Percentiles rank a stretch among this genome's conserved stretches.
These are phyloP conservation scores for Xenopus borealis DNA, from an alignment of 2,113 vertebrate species.

Conservation along the genomic window DNA sequence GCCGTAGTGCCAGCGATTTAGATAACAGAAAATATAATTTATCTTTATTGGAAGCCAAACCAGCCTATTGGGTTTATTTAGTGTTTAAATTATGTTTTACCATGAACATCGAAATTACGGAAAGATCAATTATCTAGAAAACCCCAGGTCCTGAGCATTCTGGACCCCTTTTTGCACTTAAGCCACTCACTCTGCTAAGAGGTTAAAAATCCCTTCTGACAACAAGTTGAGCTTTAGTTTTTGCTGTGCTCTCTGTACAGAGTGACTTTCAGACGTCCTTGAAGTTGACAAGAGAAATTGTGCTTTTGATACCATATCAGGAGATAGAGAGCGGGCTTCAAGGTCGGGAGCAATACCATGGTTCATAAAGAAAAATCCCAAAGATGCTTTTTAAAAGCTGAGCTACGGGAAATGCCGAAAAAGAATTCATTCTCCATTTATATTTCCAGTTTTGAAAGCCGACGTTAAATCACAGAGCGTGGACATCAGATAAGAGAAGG, in stretches of 20 bases:
- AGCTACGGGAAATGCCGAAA: constrained; percentile 34
- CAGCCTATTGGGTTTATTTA: too few relatives aligned
- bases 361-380: constrained; percentile 46
- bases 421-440: constrained; percentile 45
- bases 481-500: constrained; percentile 43
- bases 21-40: too few relatives aligned
- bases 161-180: too few relatives aligned
- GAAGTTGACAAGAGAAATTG: constrained; percentile 35
- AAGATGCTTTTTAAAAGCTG: constrained; percentile 41
- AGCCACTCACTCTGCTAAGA: too few relatives aligned
- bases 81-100: too few relatives aligned
- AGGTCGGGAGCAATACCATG: constrained; percentile 39
- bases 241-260: neutral
- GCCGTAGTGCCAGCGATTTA: too few relatives aligned
- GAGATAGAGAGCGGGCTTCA: constrained; percentile 28
- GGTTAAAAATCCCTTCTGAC: too few relatives aligned
- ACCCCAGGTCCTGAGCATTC: too few relatives aligned
- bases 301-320: constrained; percentile 40
- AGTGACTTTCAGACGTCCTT: constrained; percentile 37
- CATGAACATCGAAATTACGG: too few relatives aligned
- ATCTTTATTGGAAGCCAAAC: too few relatives aligned
- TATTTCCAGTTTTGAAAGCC: constrained; percentile 43
- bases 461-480: constrained; percentile 35
- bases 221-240: neutral
- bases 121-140: too few relatives aligned